Base-by-base conservation (phyloP, 2,797 vertebrate species). In the Apodemus agrarius region DNA sequence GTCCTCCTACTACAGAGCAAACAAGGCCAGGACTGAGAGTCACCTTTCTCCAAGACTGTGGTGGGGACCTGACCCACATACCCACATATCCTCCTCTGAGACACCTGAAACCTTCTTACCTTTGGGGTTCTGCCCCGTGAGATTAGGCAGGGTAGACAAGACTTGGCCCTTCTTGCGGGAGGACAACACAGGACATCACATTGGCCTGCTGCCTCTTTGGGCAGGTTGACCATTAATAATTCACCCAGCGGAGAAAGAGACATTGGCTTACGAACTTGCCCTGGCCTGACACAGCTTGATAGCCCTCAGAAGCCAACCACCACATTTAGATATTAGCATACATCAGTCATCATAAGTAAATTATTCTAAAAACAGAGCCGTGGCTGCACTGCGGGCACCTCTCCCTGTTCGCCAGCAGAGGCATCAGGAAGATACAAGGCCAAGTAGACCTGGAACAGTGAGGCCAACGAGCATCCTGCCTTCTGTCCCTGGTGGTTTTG, bases 191-290 rank as follows among this genome's bases (percentile, higher is more conserved):
- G 74, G 87, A 52, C 94, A 87, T n/a, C 0, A 10, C 14, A 1
- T 37, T 82, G 0, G 89, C 83, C 85, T 13, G 54, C 37, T 75
- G 96, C 91, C 95, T 97, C 79, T 67, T 59, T 52, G 24, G 31
- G 37, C 88, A 29, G 88, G 87, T 69, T 89, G 61, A 57, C 54
- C 10, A 37, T 98, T 61, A 98, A 98, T 98, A 97, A 98, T 98
- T 98, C 97, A 98, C 67, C 75, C 84, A 75, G 78, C 61, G 0
- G 34, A 97, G 97, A 97, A 95, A 89, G n/a, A 94, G 97, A 98
- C 90, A 96, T 74, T 63, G 0, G 0, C 31, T 67, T 46, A 3
- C 34, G 0, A 80, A 80, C 75, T 1, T 0, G 0, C n/a, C 93
- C 83, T 65, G 43, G 75, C 57, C 88, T 87, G 54, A 8, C 7